Percentiles rank a stretch among this genome's conserved stretches.
Conservation (phyloP, 2,113 vertebrate genomes). For the Pantherophis guttatus region DNA sequence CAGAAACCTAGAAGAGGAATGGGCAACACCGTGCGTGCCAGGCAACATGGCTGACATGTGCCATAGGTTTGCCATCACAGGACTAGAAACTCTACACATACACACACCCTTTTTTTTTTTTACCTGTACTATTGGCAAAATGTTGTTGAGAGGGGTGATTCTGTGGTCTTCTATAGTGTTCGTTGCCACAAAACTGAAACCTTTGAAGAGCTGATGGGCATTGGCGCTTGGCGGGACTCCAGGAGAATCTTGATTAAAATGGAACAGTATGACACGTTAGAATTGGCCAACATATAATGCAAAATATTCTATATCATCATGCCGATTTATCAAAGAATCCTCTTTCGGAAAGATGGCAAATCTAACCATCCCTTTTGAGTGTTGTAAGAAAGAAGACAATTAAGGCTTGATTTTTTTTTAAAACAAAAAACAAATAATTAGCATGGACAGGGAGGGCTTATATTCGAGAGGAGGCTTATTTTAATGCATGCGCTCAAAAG, state of each 20-base stretch:
- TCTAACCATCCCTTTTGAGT: neutral
- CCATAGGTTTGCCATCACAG: too few relatives aligned
- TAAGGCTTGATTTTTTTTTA: neutral
- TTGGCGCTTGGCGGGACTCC: conserved; percentile 96
- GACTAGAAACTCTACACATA: neutral
- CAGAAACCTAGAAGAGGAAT: too few relatives aligned
- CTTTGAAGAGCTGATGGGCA: conserved; percentile 97
- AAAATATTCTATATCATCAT: neutral
- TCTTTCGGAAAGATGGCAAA: neutral
- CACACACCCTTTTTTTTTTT: neutral
- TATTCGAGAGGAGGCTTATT: too few relatives aligned
- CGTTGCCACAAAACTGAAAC: conserved; percentile 96
- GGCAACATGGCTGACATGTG: too few relatives aligned
- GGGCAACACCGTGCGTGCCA: too few relatives aligned
- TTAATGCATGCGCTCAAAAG: too few relatives aligned
- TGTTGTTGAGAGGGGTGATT: conserved; percentile 83
- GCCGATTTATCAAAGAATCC: neutral
- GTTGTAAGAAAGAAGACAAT: neutral
- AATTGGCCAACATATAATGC: neutral
- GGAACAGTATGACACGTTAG: conserved; percentile 42
- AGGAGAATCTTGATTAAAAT: conserved; percentile 84
- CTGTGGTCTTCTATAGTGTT: conserved; percentile 88
- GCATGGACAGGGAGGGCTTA: too few relatives aligned
- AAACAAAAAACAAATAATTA: neutral
- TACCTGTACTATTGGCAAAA: conserved; percentile 93